Conservation (phyloP, 2,888 invertebrate genomes). For the Beris morrisii region DNA sequence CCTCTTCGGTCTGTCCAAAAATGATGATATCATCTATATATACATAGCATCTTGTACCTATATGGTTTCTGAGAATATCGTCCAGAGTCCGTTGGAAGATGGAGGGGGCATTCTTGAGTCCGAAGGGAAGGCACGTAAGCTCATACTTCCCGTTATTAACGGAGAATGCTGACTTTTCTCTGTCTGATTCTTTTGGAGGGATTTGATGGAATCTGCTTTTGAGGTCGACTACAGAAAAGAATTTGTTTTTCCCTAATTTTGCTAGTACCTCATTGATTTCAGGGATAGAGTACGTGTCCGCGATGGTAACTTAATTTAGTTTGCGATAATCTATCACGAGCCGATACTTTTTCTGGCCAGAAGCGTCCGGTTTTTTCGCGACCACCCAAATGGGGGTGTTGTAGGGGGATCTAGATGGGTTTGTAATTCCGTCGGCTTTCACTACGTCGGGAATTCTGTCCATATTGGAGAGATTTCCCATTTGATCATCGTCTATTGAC, state of each 20-base stretch:
- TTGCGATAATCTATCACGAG: slow-evolving; percentile 13
- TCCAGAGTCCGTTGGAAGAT: slow-evolving; percentile 34
- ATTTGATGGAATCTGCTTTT: slow-evolving; percentile 34
- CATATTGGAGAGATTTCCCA: no score
- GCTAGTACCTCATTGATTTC: slow-evolving; percentile 27
- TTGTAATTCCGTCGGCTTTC: neutral
- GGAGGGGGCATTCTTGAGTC: slow-evolving; percentile 31
- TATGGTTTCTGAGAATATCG: slow-evolving; percentile 23
- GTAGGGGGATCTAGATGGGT: slow-evolving; percentile 12
- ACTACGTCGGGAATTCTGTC: no score
- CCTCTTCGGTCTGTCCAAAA: slow-evolving; percentile 35
- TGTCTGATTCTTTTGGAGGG: neutral
- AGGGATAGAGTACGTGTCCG: slow-evolving; percentile 18
- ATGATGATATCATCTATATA: slow-evolving; percentile 43
- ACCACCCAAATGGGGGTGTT: slow-evolving; percentile 13
- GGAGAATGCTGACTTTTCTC: neutral
- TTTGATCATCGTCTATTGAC: no score
- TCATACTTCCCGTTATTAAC: slow-evolving; percentile 24
- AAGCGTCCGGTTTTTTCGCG: slow-evolving; percentile 3
- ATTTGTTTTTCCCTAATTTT: slow-evolving; percentile 33
- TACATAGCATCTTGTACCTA: slow-evolving; percentile 39
- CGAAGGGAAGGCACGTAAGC: slow-evolving; percentile 31
- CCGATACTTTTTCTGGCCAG: slow-evolving; percentile 7
- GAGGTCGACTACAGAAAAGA: slow-evolving; percentile 30
- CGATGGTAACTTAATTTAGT: slow-evolving; percentile 13